Base-by-base conservation (phyloP, 2,888 invertebrate genomes). In the Andrena haemorrhoa region DNA sequence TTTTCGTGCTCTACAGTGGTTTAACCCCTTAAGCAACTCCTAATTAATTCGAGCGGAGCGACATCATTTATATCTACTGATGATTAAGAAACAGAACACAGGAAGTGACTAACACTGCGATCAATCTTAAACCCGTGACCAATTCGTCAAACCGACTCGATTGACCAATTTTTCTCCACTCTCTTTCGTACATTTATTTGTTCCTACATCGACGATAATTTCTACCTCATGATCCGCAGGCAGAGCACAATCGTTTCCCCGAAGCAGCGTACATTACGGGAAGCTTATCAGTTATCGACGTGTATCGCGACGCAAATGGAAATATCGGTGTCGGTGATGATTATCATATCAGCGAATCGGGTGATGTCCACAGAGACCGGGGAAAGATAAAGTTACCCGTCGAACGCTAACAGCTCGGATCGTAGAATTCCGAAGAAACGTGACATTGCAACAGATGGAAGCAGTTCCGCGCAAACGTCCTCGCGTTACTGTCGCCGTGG, bases 231-330 rank as follows among this genome's bases (percentile, higher is more conserved):
- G 47, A 23, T 47, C 64, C 6, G 2, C 64, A 8, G n/a, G 16
- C 12, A 26, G 47, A 49, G 12, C 23, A 56, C 29, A 49, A 65
- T 49, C 47, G 47, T 29, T 49, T 65, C 29, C 29, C 16, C 64
- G 47, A 47, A 49, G 29, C 64, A 26, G 47, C 26, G 47, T 8
- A 16, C 41, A 16, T n/a, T 6, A 26, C 47, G 7, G 47, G 3
- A 26, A 26, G 26, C 26, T 47, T 64, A 64, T 64, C 64, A 26
- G 26, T 64, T 64, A 47, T 64, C 64, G 23, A 2, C 16, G 23
- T 3, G 10, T 26, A 64, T 47, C 64, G 61, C 49, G 49, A n/a
- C 49, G 49, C 49, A 56, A 41, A 41, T 64, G 64, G 64, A 64
- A 64, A 61, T 61, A 61, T 26, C 23, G 64, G 26, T 16, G 47